Conservation (phyloP, 2,113 vertebrate genomes). For the Thamnophis sirtalis region DNA sequence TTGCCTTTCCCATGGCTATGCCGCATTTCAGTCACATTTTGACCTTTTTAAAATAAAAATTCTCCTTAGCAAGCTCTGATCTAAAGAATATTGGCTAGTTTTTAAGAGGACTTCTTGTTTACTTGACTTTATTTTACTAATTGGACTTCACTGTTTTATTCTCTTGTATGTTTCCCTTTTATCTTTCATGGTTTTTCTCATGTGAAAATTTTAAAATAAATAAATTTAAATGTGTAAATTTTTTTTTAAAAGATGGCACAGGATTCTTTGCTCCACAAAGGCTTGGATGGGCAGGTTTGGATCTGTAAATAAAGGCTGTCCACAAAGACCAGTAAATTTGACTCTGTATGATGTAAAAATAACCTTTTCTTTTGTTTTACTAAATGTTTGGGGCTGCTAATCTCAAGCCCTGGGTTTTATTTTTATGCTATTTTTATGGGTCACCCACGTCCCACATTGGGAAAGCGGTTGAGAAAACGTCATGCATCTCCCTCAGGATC, state of each 20-base stretch:
- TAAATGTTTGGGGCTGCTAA: not conserved
- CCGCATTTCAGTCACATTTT: not conserved
- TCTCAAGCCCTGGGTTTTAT: not conserved
- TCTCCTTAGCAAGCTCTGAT: not conserved
- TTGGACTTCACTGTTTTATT: not conserved
- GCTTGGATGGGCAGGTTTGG: not conserved
- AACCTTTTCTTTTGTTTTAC: not conserved
- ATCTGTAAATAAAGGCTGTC: not conserved
- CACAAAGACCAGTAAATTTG: not conserved
- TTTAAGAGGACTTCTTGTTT: not conserved
- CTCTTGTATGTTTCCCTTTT: not conserved
- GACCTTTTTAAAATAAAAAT: not conserved
- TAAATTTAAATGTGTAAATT: not conserved
- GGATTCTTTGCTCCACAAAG: not conserved
- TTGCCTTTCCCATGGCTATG: not conserved
- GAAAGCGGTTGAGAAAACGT: not conserved
- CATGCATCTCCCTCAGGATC: not conserved
- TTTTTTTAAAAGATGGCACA: not conserved
- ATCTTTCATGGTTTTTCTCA: not conserved
- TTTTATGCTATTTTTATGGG: not conserved
- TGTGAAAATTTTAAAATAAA: not conserved
- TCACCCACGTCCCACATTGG: not conserved
- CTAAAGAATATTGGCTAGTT: not conserved
- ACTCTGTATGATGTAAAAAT: not conserved
- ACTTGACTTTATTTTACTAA: not conserved